Percentiles rank a stretch among this genome's conserved stretches.
Conservation (phyloP, 1,140 invertebrate genomes). For the Ips nitidus region DNA sequence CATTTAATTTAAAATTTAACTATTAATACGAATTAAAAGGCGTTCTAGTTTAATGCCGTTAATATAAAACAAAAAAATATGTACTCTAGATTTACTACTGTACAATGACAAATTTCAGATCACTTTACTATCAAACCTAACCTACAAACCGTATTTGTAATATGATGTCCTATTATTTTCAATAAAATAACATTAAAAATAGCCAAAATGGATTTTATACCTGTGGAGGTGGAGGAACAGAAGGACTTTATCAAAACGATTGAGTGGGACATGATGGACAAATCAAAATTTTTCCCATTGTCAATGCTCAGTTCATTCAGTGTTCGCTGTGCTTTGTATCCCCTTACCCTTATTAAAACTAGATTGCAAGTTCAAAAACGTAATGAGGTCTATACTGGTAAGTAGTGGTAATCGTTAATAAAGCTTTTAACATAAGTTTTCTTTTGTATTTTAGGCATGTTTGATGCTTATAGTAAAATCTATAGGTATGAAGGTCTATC, state of each 20-base stretch:
- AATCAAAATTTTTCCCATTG: constrained; percentile 87
- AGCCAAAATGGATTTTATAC: constrained; percentile 34
- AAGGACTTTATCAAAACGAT: constrained; percentile 75
- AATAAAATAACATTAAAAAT: not conserved
- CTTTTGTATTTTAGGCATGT: constrained; percentile 63
- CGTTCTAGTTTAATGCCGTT: too few species aligned
- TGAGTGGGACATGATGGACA: constrained; percentile 99
- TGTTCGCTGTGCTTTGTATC: constrained; percentile 89
- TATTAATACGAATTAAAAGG: too few species aligned
- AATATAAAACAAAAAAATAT: too few species aligned
- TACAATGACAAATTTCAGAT: too few species aligned
- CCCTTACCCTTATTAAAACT: constrained; percentile 95
- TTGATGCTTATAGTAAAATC: constrained; percentile 91
- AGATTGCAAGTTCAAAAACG: constrained; percentile 87
- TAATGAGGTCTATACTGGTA: constrained; percentile 80
- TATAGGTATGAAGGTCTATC: constrained; percentile 80
- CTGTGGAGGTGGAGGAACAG: constrained; percentile 22
- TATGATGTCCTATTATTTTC: too few species aligned
- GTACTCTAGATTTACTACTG: too few species aligned
- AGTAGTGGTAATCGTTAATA: constrained; percentile 13
- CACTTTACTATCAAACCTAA: too few species aligned
- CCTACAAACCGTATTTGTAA: too few species aligned
- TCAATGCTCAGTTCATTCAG: constrained; percentile 85
- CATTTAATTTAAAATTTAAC: too few species aligned
- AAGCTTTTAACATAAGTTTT: not conserved